Percentiles rank a stretch among this genome's conserved stretches.
Evolutionary conservation across 2,888 invertebrate genomes (phyloP).

Genomic region (Meiosimyza decipiens): DNA sequence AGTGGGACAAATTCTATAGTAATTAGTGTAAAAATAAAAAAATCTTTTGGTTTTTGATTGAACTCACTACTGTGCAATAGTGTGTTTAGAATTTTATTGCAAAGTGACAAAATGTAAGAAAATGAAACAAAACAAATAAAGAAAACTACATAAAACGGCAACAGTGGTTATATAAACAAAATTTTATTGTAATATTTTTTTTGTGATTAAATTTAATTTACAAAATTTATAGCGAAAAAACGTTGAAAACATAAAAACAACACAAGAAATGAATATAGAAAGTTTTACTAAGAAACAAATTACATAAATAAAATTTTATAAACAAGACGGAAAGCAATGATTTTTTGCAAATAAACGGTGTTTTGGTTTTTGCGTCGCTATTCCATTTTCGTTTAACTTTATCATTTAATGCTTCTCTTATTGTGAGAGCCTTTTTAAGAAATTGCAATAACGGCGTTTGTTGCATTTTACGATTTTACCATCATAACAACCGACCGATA

Average conservation of each 20-base stretch:
- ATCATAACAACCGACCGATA: too few relatives aligned
- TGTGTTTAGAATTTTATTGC: too few relatives aligned
- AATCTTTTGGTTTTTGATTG: too few relatives aligned
- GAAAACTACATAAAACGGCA: too few relatives aligned
- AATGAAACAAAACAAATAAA: too few relatives aligned
- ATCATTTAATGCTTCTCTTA: not conserved
- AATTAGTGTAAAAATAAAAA: not conserved
- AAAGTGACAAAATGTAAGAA: too few relatives aligned
- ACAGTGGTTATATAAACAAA: too few relatives aligned
- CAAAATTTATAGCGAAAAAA: not conserved
- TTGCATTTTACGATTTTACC: too few relatives aligned
- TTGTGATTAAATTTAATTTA: not conserved
- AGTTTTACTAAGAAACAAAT: conserved; percentile 4
- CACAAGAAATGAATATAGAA: not conserved
- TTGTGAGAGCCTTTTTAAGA: not conserved
- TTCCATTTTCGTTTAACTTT: not conserved
- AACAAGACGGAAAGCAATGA: conserved; percentile 7
- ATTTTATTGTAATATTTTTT: not conserved
- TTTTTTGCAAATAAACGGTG: conserved; percentile 19
- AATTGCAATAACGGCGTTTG: too few relatives aligned
- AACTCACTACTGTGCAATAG: too few relatives aligned
- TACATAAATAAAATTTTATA: not conserved
- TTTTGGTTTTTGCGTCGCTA: conserved; percentile 25
- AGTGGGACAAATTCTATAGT: conserved; percentile 14
- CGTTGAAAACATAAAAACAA: not conserved